Evolutionary conservation across 2,113 vertebrate species (phyloP), one percentile per base, ranked within the genome.

Genomic region (Theropithecus gelada): DNA sequence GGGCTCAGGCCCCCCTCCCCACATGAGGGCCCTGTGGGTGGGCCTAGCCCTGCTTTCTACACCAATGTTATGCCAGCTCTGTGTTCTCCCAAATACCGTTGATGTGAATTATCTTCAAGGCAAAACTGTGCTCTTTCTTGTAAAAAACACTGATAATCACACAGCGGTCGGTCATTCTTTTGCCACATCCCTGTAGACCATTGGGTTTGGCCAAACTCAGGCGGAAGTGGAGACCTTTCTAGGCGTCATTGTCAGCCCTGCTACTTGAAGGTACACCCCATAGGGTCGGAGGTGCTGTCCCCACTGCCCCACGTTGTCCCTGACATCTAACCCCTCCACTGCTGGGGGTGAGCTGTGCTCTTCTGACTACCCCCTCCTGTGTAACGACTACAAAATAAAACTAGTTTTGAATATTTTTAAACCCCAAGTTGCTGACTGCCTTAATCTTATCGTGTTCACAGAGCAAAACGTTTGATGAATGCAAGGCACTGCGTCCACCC

Each of bases 301-400:
- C 38, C 30, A 2, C 55, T 1, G 40, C 45, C 80, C 57, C 30
- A 12, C 8, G 22, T 32, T 48, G 8, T 32, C 88, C 70, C 32
- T 64, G 75, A 12, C 23, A 83, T 2, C 1, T 20, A 8, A 6
- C 1, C 81, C 25, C 68, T 73, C 68, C 27, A 5, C 48, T 43
- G 50, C 66, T 18, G 52, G 40, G 43, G 27, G 20, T 23, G 11
- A 66, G 12, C 73, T 80, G 35, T n/a, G 52, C 72, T 30, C 66
- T 32, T 40, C 23, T 45, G 45, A 81, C 52, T 32, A 13, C 40
- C 18, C 70, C 55, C 30, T 48, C 40, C 87, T 40, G 30, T 98
- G 82, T 97, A 97, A 97, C 52, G 48, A 86, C 78, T 50, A 52
- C 76, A 48, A 61, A 98, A 98, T 98, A 98, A 98, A 98, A 88